Evolutionary conservation across 1,140 invertebrate species (phyloP).

Genomic region (Drosophila mauritiana): DNA sequence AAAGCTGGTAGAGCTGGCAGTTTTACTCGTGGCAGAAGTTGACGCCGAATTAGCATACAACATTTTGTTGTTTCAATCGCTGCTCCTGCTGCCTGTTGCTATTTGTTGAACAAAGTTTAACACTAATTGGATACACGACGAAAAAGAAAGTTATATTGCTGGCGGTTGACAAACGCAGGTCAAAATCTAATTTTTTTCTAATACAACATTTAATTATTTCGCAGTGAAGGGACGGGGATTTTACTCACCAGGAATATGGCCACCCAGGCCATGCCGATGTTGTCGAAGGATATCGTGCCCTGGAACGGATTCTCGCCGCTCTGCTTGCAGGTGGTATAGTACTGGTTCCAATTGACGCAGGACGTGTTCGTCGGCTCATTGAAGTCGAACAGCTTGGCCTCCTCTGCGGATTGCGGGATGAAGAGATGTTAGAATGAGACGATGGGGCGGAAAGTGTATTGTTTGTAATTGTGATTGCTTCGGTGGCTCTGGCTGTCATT

Average conservation of each 20-base stretch:
- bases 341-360: conserved; percentile 99
- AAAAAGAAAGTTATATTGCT: neutral
- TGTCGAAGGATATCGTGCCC: conserved; percentile 99
- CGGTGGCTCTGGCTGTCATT: conserved; percentile 41
- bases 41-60: conserved; percentile 55
- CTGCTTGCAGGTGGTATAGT: conserved; percentile 97
- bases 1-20: conserved; percentile 17
- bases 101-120: conserved; percentile 84
- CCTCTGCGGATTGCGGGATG: conserved; percentile 47
- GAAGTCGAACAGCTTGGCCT: conserved; percentile 85
- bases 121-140: conserved; percentile 90
- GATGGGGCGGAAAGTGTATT: conserved; percentile 34
- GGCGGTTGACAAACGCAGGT: too few species aligned
- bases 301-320: conserved; percentile 98
- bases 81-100: conserved; percentile 25
- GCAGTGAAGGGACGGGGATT: neutral
- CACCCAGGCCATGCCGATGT: conserved; percentile 99
- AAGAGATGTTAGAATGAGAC: neutral
- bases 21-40: conserved; percentile 22
- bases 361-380: conserved; percentile 87
- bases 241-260: conserved; percentile 98
- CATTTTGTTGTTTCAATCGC: conserved; percentile 16
- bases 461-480: conserved; percentile 61
- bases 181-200: too few species aligned
- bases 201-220: neutral